Evolutionary conservation across 2,797 vertebrate genomes (phyloP).

Genomic region (Poeciliopsis paucimaculata): DNA sequence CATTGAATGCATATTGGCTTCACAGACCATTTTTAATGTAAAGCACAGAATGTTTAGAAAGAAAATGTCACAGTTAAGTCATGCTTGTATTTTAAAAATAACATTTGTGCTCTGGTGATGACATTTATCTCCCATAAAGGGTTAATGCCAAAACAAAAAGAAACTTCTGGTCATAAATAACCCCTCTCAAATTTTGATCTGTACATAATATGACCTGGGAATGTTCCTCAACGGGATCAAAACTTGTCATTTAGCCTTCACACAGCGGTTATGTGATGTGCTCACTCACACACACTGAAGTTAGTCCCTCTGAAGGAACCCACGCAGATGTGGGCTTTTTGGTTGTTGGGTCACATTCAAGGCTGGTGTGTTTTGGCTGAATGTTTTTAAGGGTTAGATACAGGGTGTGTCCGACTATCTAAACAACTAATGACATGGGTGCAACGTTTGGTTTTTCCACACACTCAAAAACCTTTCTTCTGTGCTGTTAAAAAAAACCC

Average conservation of each 20-base stretch:
- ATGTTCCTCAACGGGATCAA: constrained; percentile 66
- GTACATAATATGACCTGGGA: constrained; percentile 64
- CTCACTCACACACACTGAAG: constrained; percentile 36
- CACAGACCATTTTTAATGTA: constrained; percentile 30
- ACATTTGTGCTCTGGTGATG: constrained; percentile 13
- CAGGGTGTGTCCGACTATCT: constrained; percentile 55
- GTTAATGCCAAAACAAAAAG: constrained; percentile 60
- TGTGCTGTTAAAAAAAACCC: neutral
- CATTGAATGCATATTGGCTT: constrained; percentile 38
- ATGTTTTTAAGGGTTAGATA: constrained; percentile 59
- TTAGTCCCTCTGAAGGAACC: constrained; percentile 40
- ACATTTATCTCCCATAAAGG: constrained; percentile 12
- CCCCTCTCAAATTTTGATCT: constrained; percentile 74
- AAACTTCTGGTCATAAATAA: constrained; percentile 48
- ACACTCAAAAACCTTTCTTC: constrained; percentile 38
- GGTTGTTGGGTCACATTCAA: constrained; percentile 69
- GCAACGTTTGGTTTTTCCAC: constrained; percentile 55
- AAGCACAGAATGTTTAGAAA: constrained; percentile 3
- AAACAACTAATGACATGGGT: constrained; percentile 60
- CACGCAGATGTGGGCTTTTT: constrained; percentile 53
- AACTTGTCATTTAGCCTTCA: constrained; percentile 72
- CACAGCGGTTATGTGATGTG: constrained; percentile 54
- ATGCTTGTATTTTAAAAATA: constrained; percentile 8
- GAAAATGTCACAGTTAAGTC: constrained; percentile 22
- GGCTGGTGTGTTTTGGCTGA: constrained; percentile 57